Base-by-base conservation (phyloP, 2,888 invertebrate species). In the Mimumesa dahlbomi region DNA sequence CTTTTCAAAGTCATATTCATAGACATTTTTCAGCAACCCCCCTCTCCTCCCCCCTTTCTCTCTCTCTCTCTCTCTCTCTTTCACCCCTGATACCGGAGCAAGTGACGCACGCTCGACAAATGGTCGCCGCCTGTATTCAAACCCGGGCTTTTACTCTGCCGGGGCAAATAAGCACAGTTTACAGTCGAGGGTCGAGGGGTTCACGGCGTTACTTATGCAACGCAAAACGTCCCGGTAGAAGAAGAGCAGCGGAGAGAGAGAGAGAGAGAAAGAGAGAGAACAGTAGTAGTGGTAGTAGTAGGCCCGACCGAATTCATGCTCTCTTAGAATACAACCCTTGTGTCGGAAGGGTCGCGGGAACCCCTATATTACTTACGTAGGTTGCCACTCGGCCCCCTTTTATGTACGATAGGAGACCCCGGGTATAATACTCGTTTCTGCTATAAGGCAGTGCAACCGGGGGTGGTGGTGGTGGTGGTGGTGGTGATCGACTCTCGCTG, bases 321-420 rank as follows among this genome's bases (percentile, higher is more conserved):
- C 83, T 81, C 81, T 81, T 80, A 77, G 79, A 81, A 80, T 82
- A 82, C 83, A 82, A 84, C 84, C 84, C 85, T 84, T 82, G 81
- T 79, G 79, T n/a, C 75, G 79, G 75, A 85, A 86, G 86, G 87
- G 87, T 86, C 85, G 85, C 76, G 82, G 72, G 68, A 80, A 73
- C 84, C 85, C 84, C 81, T 84, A 85, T 83, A 85, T 85, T 85
- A 85, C 84, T 85, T 84, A 84, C 82, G 79, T 72, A 77, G 81
- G 77, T 83, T 68, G 57, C 75, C 75, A 75, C 83, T 82, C 81
- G 79, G n/a, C 74, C 65, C 79, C 80, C 73, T 76, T 81, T 81
- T 81, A 80, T 82, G 73, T 83, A 79, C 73, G 75, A n/a, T 69
- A 52, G 9, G 61, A 78, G 58, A 57, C 68, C 62, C n/a, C 79